Evolutionary conservation across 2,888 invertebrate genomes (phyloP).

Genomic region (Ellobium chinense): DNA sequence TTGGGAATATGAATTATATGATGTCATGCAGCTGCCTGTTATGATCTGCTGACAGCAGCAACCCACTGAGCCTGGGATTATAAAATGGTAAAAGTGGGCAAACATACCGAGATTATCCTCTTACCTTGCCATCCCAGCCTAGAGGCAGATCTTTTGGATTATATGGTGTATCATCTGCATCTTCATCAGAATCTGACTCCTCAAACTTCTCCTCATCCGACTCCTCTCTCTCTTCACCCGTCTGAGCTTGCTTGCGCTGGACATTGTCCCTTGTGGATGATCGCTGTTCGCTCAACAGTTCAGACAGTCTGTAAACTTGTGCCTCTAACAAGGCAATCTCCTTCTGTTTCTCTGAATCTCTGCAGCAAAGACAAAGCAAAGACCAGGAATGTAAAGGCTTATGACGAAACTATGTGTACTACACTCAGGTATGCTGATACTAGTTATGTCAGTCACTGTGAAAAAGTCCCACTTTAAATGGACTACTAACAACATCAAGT

Average conservation of each 20-base stretch:
- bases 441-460: too few relatives aligned
- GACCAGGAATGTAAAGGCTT: too few relatives aligned
- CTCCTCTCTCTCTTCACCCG: conserved; percentile 86
- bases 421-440: too few relatives aligned
- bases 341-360: conserved; percentile 84
- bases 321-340: conserved; percentile 94
- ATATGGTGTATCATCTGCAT: conserved; percentile 95
- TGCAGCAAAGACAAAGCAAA: conserved; percentile 33
- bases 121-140: conserved; percentile 98
- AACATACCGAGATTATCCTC: neutral
- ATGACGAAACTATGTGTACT: too few relatives aligned
- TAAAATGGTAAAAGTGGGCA: neutral
- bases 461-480: too few relatives aligned
- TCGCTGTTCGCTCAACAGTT: conserved; percentile 90
- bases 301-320: conserved; percentile 92
- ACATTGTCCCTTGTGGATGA: conserved; percentile 98
- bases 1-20: too few relatives aligned
- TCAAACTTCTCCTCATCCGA: conserved; percentile 75
- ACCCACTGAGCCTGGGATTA: too few relatives aligned
- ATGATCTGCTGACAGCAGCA: too few relatives aligned
- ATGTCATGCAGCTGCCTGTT: too few relatives aligned
- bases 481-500: too few relatives aligned
- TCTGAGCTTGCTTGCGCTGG: conserved; percentile 96
- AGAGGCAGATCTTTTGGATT: conserved; percentile 99
- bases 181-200: conserved; percentile 80